Base-by-base conservation (phyloP, 1,140 invertebrate genomes). In the Caenorhabditis inopinata region DNA sequence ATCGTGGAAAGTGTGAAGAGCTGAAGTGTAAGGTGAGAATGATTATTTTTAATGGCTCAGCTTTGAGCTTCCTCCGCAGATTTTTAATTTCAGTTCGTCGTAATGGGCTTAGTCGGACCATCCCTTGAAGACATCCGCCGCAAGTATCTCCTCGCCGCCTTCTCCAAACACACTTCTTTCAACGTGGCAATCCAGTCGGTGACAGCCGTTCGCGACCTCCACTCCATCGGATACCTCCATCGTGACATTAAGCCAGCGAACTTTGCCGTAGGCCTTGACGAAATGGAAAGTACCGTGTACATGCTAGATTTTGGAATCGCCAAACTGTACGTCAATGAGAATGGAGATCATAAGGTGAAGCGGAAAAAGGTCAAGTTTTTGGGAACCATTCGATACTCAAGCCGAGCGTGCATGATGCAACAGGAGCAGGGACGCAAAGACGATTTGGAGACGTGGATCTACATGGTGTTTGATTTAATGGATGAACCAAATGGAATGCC, bases 271-370 rank as follows among this genome's bases (percentile, higher is more conserved):
- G 74, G 79, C 0, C 7, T 76, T 5, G 48, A 29, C 5, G 73
- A 75, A 6, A n/a, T 23, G 1, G 29, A 48, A 35, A 5, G 18
- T 16, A 58, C 48, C 16, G 32, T 81, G 12, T 81, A 76, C 79
- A 51, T 81, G 35, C n/a, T 81, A 7, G 79, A 81, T n/a, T 81
- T 81, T 47, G 79, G 79, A 29, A 81, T 81, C 14, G 62, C 79
- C 9, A 76, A 49, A 21, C 32, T 42, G 1, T 77, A 53, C 47
- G 38, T 76, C 18, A 27, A 81, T 42, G 53, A 76, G 35, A 49
- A 76, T 21, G 47, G 73, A 21, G 45, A 58, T 3, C 27, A 68
- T 9, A 79, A 73, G 23, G 23, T 48, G 9, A 73, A 45, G 25
- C 27, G 45, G 23, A 51, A 78, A 27, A 53, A 58, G 42, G 79